phyloP scores from a whole-genome alignment of 2,113 vertebrate species.

The Carassius carassius region DNA sequence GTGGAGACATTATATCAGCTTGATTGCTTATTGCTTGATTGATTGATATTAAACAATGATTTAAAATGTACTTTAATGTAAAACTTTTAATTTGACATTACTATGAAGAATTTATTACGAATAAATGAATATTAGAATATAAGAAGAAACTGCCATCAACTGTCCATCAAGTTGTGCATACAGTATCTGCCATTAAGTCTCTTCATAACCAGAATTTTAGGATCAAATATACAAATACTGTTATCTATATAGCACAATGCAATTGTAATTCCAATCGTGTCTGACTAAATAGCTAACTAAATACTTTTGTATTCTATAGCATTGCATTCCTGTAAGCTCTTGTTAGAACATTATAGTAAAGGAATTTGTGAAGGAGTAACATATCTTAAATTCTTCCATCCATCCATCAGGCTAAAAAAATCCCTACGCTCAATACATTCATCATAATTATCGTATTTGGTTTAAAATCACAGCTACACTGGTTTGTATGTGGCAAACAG shows the following conservation, averaged over 20 bases:
- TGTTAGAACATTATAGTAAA: not conserved
- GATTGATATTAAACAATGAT: too few species aligned
- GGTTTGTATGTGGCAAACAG: not conserved
- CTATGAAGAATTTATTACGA: too few species aligned
- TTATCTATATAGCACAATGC: not conserved
- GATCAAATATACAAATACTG: not conserved
- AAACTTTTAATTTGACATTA: too few species aligned
- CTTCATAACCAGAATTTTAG: not conserved
- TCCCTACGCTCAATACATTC: not conserved
- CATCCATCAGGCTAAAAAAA: not conserved
- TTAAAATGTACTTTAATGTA: too few species aligned
- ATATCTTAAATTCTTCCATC: not conserved
- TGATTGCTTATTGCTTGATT: too few species aligned
- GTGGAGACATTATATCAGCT: constrained; percentile 4
- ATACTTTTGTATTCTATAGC: too few species aligned
- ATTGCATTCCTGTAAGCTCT: not conserved
- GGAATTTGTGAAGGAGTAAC: not conserved
- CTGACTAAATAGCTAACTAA: not conserved
- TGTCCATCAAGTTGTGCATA: not conserved
- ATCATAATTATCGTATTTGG: not conserved
- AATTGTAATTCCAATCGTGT: not conserved
- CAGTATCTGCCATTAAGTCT: too few species aligned
- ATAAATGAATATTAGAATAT: too few species aligned
- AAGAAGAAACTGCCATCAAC: too few species aligned
- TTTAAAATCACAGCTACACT: not conserved